Base-by-base conservation (phyloP, 2,888 invertebrate genomes). In the Taenaris catops region DNA sequence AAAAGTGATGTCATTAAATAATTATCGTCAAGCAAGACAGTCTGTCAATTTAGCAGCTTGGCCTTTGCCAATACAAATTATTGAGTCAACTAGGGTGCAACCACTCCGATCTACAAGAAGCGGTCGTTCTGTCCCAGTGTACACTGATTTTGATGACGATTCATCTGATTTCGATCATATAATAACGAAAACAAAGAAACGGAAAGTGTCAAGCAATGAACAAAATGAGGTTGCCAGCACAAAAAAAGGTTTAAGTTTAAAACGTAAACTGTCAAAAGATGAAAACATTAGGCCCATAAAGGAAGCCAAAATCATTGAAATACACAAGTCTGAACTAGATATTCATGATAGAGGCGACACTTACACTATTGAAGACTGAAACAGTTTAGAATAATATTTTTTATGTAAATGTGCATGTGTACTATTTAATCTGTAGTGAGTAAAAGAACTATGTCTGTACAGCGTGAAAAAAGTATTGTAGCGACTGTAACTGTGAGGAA, bases 141-240 rank as follows among this genome's bases (percentile, higher is more conserved):
- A 86, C 57, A 65, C 72, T 27, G 79, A 72, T 2, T 74, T 75
- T 54, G 83, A 83, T 66, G 86, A 84, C 55, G 84, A 86, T 38
- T 78, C 79, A 0, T 71, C 76, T 16, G 86, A 86, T 46, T 57
- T 78, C 46, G 81, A 84, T 46, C 73, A 76, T 55, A 64, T 74
- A 19, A 58, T 75, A 1, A 65, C 74, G 36, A 84, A 79, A 48
- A 53, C 72, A 6, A 86, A 80, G 41, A 79, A 73, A 36, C 67
- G 83, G 41, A 86, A 80, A 49, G 48, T 74, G 3, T 79, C 79
- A 0, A 52, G 47, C 26, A 67, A 66, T 56, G 84, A 84, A 5
- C 55, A 58, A 5, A 63, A 57, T 44, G 74, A 76, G 44, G 63
- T 63, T 18, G 53, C 65, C 3, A 71, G 68, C 37, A 51, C 68